Percentiles rank a stretch among this genome's conserved stretches.
Evolutionary conservation across 2,797 vertebrate species (phyloP).

Genomic region (Chloroceryle amazona): DNA sequence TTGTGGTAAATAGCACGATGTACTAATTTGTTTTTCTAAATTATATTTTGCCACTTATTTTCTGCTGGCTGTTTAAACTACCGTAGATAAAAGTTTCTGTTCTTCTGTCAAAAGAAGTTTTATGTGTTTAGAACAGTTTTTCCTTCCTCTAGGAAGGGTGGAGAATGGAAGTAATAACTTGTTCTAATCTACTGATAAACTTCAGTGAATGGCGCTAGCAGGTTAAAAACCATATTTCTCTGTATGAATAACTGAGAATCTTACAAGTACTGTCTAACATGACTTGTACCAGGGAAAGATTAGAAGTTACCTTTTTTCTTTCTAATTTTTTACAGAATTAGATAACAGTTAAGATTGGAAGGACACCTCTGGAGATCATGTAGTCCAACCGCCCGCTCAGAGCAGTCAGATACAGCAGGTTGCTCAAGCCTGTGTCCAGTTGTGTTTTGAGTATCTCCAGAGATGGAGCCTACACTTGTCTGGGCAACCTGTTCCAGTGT

Average conservation of each 20-base stretch:
- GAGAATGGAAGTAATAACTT: background rate
- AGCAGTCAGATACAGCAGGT: background rate
- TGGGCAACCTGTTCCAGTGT: background rate
- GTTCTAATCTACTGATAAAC: background rate
- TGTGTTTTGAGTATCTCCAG: background rate
- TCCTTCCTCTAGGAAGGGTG: background rate
- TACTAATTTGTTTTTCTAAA: background rate
- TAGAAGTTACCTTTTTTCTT: background rate
- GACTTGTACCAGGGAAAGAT: background rate
- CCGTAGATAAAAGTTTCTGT: background rate
- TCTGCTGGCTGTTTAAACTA: background rate
- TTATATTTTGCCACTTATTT: background rate
- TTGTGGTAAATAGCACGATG: background rate
- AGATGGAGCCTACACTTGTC: rapidly evolving
- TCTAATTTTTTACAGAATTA: background rate
- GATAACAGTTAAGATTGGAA: background rate
- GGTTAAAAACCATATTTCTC: background rate
- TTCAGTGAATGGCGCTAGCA: background rate
- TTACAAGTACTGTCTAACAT: background rate
- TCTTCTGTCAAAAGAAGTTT: background rate
- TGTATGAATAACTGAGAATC: background rate
- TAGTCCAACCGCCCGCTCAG: background rate
- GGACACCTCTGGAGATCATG: background rate
- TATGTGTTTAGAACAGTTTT: background rate
- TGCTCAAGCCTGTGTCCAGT: background rate